Base-by-base conservation (phyloP, 2,797 vertebrate genomes). In the Thunnus albacares region DNA sequence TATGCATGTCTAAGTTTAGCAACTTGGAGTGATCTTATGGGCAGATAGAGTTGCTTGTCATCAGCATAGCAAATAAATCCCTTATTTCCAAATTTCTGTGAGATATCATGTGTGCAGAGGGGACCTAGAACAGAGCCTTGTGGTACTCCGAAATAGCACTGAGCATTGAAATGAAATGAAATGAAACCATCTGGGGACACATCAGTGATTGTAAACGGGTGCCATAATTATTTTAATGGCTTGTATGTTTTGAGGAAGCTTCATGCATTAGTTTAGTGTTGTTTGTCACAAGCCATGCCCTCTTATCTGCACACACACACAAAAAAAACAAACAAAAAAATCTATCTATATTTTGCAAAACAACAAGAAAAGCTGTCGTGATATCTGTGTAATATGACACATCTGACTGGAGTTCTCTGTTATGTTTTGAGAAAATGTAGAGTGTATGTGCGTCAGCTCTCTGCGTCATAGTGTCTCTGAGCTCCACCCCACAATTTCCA, bases 381-480 rank as follows among this genome's bases (percentile, higher is more conserved):
- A 68, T 45, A 53, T 53, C 14, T 41, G 6, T 24, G 22, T 6
- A 43, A 49, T 18, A 66, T 1, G 28, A 65, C 57, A 66, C 43
- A 22, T 63, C 18, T 28, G 65, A 66, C 38, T 51, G 7, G 18
- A 20, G 47, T 22, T 51, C 20, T 56, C 22, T 71, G 66, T 55
- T 41, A 33, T 64, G 58, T 59, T 64, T 61, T 1, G 47, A 51
- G 30, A 22, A 71, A 81, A 72, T 69, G 63, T 80, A 57, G 18
- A 53, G 66, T 47, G 61, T 30, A 51, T 35, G 45, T 35, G 14
- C 60, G 22, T 18, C 13, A 9, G 17, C 51, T 30, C 58, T 59
- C 59, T 81, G 81, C 63, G 43, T 82, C 82, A 81, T 43, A 20
- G 53, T 1, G 12, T 33, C 66, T 38, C 60, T 43, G 43, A 30